Conservation (phyloP, 2,888 invertebrate genomes). For the Ophonus ardosiacus region DNA sequence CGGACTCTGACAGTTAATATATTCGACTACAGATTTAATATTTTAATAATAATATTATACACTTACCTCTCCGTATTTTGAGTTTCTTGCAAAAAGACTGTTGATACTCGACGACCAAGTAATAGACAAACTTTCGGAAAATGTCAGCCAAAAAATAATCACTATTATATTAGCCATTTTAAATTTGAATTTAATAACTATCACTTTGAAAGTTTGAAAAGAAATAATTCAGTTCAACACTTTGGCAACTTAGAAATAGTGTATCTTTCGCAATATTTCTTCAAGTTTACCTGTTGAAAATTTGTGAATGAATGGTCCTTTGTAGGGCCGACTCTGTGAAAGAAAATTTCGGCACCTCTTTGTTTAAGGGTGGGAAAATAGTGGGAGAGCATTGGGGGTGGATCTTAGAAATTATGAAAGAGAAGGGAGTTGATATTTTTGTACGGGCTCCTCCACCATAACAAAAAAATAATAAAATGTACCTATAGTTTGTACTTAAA, state of each 20-base stretch:
- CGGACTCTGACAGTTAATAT: too few relatives aligned
- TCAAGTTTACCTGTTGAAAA: not conserved
- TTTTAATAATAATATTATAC: too few relatives aligned
- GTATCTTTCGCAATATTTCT: not conserved
- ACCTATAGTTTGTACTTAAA: too few relatives aligned
- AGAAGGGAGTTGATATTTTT: not conserved
- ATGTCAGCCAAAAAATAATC: slow-evolving; percentile 35
- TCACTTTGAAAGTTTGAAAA: not conserved
- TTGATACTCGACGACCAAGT: slow-evolving; percentile 64
- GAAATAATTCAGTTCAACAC: too few relatives aligned
- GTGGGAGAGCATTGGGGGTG: not conserved
- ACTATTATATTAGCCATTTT: slow-evolving; percentile 40
- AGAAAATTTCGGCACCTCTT: not conserved
- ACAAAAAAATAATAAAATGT: too few relatives aligned
- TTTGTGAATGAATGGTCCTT: slow-evolving; percentile 7
- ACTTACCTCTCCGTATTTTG: slow-evolving; percentile 37
- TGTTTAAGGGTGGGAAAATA: not conserved
- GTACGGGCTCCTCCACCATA: too few relatives aligned
- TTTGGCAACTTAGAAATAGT: not conserved
- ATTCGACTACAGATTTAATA: too few relatives aligned
- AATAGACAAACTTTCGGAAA: slow-evolving; percentile 41
- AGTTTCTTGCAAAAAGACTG: slow-evolving; percentile 60
- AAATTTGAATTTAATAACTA: not conserved
- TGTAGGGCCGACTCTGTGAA: not conserved
- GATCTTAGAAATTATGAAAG: not conserved